phyloP scores from a whole-genome alignment of 1,140 invertebrate species.

The Zaprionus lachaisei region DNA sequence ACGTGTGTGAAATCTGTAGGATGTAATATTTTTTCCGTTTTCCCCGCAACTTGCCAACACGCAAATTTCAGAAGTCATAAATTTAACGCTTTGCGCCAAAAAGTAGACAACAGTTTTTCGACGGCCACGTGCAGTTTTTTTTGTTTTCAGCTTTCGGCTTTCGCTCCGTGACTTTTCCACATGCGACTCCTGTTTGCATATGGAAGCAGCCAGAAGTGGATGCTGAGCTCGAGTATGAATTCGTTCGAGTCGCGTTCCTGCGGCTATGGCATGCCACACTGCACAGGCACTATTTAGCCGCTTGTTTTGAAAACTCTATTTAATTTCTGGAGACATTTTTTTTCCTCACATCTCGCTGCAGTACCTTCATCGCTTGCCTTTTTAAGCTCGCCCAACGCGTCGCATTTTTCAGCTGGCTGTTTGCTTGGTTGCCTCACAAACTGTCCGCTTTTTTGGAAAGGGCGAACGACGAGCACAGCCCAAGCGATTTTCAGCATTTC shows the following conservation, averaged over 20 bases:
- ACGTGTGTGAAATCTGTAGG: slow-evolving; percentile 59
- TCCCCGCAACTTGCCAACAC: slow-evolving; percentile 55
- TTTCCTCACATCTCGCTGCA: slow-evolving; percentile 59
- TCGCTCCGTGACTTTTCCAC: slow-evolving; percentile 36
- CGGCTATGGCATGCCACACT: not conserved
- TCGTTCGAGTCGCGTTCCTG: not conserved
- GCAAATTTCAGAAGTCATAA: slow-evolving; percentile 74
- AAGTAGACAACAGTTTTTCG: slow-evolving; percentile 75
- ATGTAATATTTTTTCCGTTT: slow-evolving; percentile 43
- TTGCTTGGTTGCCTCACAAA: slow-evolving; percentile 29
- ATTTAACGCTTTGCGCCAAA: slow-evolving; percentile 71
- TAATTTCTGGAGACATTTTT: slow-evolving; percentile 58
- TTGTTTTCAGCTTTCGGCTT: slow-evolving; percentile 41
- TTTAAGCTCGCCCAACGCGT: slow-evolving; percentile 38
- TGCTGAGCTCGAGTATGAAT: slow-evolving; percentile 4
- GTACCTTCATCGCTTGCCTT: slow-evolving; percentile 14
- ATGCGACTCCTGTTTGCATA: slow-evolving; percentile 40
- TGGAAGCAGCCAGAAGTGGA: slow-evolving; percentile 36
- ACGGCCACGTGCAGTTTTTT: slow-evolving; percentile 70
- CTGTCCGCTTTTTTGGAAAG: slow-evolving; percentile 7
- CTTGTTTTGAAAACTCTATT: slow-evolving; percentile 81
- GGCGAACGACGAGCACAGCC: slow-evolving; percentile 27
- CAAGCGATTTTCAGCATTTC: slow-evolving; percentile 81
- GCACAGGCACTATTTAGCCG: slow-evolving; percentile 65
- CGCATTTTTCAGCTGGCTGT: slow-evolving; percentile 71